Evolutionary conservation across 2,113 vertebrate species (phyloP).

Genomic region (Sclerurus mexicanus): DNA sequence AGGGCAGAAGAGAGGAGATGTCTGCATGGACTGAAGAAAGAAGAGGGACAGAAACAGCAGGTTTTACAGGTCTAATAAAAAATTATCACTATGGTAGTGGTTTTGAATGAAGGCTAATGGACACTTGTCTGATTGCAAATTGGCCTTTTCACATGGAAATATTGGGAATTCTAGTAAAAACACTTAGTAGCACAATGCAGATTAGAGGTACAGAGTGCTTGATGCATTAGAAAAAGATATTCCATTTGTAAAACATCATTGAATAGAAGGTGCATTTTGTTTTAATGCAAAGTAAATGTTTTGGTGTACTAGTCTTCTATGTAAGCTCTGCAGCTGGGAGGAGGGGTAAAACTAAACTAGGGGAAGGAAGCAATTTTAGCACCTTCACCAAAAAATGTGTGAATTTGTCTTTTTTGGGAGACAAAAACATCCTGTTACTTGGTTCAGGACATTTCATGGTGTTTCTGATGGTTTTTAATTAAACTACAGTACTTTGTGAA

Average conservation of each 20-base stretch:
- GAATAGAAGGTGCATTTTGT: not conserved
- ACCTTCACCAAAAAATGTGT: not conserved
- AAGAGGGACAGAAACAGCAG: not conserved
- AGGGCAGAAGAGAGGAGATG: not conserved
- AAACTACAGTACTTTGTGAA: not conserved
- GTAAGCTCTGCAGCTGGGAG: not conserved
- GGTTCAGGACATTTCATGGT: not conserved
- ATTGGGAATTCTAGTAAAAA: not conserved
- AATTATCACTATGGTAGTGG: not conserved
- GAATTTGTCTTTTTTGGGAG: not conserved
- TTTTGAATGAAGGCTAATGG: not conserved
- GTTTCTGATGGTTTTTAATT: not conserved
- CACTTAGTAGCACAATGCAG: not conserved
- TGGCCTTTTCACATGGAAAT: not conserved
- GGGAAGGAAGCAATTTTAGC: not conserved
- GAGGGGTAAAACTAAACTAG: not conserved
- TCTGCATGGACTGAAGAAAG: not conserved
- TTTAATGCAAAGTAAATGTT: not conserved
- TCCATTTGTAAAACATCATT: not conserved
- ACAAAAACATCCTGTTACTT: not conserved
- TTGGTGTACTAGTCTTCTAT: not conserved
- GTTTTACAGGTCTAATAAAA: not conserved
- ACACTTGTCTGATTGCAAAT: constrained; percentile 4
- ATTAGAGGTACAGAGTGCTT: not conserved
- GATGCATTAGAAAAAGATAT: not conserved